Conservation (phyloP, 2,888 invertebrate genomes). For the Tachina lurida region DNA sequence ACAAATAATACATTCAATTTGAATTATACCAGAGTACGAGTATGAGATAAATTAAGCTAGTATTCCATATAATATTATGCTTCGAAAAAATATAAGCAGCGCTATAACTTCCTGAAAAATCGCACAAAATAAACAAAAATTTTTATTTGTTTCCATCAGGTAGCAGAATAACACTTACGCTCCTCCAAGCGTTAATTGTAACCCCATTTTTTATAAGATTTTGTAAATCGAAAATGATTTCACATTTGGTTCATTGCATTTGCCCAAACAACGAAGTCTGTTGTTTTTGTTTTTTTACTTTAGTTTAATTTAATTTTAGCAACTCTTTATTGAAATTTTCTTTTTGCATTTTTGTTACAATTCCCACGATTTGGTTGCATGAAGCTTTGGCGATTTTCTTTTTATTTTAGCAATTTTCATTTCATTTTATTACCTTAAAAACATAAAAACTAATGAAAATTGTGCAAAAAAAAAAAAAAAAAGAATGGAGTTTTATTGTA, state of each 20-base stretch:
- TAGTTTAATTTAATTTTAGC: conserved; percentile 42
- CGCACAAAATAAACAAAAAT: no score
- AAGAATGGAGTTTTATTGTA: conserved; percentile 21
- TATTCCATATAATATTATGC: no score
- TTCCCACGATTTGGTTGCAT: conserved; percentile 68
- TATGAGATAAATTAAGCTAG: no score
- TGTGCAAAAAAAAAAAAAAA: not conserved
- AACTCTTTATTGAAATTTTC: conserved; percentile 31
- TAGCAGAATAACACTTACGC: not conserved
- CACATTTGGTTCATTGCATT: conserved; percentile 41
- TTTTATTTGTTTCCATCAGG: not conserved
- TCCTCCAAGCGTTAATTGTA: conserved; percentile 43
- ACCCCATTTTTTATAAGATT: conserved; percentile 30
- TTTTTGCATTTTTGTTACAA: conserved; percentile 55
- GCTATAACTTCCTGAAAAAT: no score
- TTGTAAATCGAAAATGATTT: conserved; percentile 24
- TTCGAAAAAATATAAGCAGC: no score
- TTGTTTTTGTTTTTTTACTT: conserved; percentile 40
- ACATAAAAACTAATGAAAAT: conserved; percentile 17
- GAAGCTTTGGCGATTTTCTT: conserved; percentile 20
- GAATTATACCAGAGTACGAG: no score
- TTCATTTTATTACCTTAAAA: conserved; percentile 29
- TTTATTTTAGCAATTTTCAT: conserved; percentile 36
- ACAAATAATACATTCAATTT: no score
- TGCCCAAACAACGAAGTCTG: conserved; percentile 12